phyloP scores from a whole-genome alignment of 1,140 invertebrate species.

The Helicorthomorpha holstii region DNA sequence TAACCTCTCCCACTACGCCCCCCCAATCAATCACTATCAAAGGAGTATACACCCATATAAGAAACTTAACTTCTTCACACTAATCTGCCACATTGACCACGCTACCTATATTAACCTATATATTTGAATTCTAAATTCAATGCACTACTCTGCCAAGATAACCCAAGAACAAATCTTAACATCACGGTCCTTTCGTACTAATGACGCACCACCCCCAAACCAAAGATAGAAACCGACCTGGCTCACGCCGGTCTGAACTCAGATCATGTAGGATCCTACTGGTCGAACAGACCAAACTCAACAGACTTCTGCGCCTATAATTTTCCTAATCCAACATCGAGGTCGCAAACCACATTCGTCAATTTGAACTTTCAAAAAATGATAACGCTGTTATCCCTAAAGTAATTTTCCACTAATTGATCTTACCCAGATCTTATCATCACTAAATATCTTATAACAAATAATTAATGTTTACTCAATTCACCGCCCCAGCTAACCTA shows the following conservation, averaged over 20 bases:
- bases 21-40: background rate
- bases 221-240: conserved; percentile 56
- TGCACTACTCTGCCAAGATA: background rate
- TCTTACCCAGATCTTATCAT: background rate
- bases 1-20: background rate
- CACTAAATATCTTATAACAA: background rate
- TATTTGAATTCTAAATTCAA: background rate
- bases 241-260: conserved; percentile 53
- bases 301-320: background rate
- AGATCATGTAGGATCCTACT: conserved; percentile 46
- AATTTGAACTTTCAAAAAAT: background rate
- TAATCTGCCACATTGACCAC: background rate
- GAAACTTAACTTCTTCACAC: background rate
- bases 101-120: background rate
- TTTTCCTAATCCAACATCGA: background rate
- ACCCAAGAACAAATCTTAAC: background rate
- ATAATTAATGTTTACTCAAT: background rate
- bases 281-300: background rate
- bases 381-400: background rate
- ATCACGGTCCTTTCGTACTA: background rate
- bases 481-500: background rate
- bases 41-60: background rate
- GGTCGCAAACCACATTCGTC: background rate
- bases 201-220: background rate
- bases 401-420: background rate